Percentiles rank a stretch among this genome's conserved stretches.
Conservation (phyloP, 2,797 vertebrate genomes). For the Buceros bicornis region DNA sequence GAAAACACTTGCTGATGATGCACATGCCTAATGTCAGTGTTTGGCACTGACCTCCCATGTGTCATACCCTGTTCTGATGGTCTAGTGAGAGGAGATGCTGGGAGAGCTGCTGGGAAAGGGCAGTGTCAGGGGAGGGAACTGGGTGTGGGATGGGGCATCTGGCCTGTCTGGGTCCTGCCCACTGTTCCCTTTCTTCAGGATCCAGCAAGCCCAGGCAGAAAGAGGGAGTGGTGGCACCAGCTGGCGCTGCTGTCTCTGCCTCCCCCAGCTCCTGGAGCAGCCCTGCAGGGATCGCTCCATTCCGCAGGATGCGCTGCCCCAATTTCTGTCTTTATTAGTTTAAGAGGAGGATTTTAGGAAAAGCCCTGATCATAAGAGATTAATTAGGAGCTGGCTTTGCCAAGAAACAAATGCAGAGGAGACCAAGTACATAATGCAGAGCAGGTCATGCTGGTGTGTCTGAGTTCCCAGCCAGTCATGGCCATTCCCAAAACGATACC, state of each 20-base stretch:
- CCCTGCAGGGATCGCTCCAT: background rate
- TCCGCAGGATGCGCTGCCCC: background rate
- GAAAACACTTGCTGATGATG: background rate
- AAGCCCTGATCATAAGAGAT: background rate
- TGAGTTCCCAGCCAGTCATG: background rate
- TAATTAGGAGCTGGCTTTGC: background rate
- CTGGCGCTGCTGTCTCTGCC: background rate
- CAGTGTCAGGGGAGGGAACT: background rate
- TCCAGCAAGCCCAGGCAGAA: background rate
- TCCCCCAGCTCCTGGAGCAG: background rate
- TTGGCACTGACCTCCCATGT: fast-evolving
- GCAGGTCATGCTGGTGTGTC: background rate
- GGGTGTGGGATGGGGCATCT: background rate
- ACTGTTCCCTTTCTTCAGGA: fast-evolving
- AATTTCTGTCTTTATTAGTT: background rate
- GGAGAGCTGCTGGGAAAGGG: background rate
- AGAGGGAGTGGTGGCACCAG: background rate
- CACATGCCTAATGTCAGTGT: fast-evolving
- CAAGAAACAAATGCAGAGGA: background rate
- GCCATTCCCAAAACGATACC: background rate
- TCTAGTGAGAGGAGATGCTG: background rate
- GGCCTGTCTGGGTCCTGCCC: background rate
- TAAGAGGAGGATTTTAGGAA: background rate
- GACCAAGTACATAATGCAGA: background rate
- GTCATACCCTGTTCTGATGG: background rate